Conservation (phyloP, 2,888 invertebrate genomes). For the Pardosa pseudoannulata region DNA sequence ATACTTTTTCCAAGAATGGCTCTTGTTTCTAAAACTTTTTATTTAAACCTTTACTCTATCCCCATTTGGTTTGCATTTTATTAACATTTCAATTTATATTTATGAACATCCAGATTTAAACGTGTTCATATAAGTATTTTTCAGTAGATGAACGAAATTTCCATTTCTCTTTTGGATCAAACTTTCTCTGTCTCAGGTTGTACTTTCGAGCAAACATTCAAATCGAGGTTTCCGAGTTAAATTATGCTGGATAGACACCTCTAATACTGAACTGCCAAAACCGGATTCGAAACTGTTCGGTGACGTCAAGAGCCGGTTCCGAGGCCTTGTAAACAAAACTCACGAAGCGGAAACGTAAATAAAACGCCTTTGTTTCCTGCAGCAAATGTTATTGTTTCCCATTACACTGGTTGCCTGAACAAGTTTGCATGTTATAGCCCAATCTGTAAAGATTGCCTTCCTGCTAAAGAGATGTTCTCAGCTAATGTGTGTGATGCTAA, state of each 20-base stretch:
- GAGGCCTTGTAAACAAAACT: slow-evolving; percentile 70
- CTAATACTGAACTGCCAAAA: not conserved
- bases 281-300: slow-evolving; percentile 65
- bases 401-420: not conserved
- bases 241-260: slow-evolving; percentile 37
- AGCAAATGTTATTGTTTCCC: slow-evolving; percentile 42
- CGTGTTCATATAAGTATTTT: too few relatives aligned
- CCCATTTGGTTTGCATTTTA: too few relatives aligned
- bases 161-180: too few relatives aligned
- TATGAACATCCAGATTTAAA: too few relatives aligned
- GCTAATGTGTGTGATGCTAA: too few relatives aligned
- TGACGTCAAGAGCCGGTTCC: slow-evolving; percentile 67
- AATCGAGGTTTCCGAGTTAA: slow-evolving; percentile 20
- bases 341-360: slow-evolving; percentile 70
- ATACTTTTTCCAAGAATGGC: too few relatives aligned
- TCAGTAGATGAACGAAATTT: too few relatives aligned
- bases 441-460: not conserved
- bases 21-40: too few relatives aligned
- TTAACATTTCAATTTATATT: too few relatives aligned
- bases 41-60: too few relatives aligned
- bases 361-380: slow-evolving; percentile 61
- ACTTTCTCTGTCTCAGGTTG: not conserved
- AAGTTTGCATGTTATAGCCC: not conserved
- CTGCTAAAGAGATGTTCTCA: not conserved
- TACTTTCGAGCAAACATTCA: not conserved